These are phyloP conservation scores for Agrochola circellaris DNA, from an alignment of 2,888 invertebrate genomes.

Conservation along the genomic window DNA sequence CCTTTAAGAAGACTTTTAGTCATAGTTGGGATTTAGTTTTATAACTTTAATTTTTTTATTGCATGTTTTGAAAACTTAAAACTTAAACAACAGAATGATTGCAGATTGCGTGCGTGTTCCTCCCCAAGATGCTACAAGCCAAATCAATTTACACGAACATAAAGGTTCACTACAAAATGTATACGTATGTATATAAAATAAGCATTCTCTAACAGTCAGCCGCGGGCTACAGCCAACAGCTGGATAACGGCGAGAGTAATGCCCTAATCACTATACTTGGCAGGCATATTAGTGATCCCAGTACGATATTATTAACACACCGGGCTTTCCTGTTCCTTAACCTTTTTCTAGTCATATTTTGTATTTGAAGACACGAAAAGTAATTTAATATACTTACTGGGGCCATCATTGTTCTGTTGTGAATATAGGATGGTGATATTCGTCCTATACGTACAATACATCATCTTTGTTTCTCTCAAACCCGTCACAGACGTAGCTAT, in stretches of 20 bases:
- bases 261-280: conserved; percentile 52
- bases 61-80: not conserved
- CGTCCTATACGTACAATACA: not conserved
- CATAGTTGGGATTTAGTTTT: too few relatives aligned
- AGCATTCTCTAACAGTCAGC: conserved; percentile 20
- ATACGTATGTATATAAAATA: conserved; percentile 15
- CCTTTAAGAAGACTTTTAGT: too few relatives aligned
- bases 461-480: not conserved
- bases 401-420: too few relatives aligned
- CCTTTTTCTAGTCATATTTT: conserved; percentile 23
- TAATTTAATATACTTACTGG: not conserved
- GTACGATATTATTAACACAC: conserved; percentile 56
- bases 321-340: conserved; percentile 22
- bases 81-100: not conserved
- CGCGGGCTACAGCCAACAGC: conserved; percentile 38
- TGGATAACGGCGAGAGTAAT: conserved; percentile 39
- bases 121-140: conserved; percentile 5
- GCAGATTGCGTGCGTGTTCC: conserved; percentile 30
- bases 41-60: not conserved
- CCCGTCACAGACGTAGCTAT: too few relatives aligned
- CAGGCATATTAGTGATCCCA: conserved; percentile 51
- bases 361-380: conserved; percentile 17
- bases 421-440: not conserved
- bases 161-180: conserved; percentile 22
- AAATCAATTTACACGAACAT: conserved; percentile 46